phyloP scores from a whole-genome alignment of 2,113 vertebrate species.

The Gymnorhina tibicen region DNA sequence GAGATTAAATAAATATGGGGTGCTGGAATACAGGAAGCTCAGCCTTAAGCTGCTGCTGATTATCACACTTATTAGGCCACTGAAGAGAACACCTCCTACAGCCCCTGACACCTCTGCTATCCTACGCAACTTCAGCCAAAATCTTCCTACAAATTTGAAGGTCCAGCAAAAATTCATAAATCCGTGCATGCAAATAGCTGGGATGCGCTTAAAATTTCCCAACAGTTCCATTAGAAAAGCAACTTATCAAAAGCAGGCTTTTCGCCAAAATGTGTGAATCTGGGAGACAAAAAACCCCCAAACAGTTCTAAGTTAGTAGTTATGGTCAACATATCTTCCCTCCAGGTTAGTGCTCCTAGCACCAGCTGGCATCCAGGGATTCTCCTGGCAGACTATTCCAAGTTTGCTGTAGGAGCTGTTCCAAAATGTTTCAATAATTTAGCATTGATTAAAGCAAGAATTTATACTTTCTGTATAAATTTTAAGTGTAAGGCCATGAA shows the following conservation, averaged over 20 bases:
- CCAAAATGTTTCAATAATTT: background rate
- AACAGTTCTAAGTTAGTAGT: background rate
- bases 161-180: background rate
- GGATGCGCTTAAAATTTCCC: background rate
- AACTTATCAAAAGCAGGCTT: background rate
- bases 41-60: background rate
- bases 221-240: background rate
- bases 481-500: background rate
- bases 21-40: background rate
- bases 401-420: background rate
- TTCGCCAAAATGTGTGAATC: background rate
- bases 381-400: background rate
- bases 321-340: background rate
- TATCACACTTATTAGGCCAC: background rate
- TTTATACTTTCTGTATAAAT: background rate
- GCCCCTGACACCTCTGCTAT: background rate
- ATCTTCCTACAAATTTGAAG: background rate
- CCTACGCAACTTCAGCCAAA: background rate
- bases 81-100: background rate
- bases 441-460: background rate
- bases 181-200: background rate
- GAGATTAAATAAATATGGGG: background rate
- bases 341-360: background rate
- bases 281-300: accelerated
- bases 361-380: background rate